These are phyloP conservation scores for Dolichoris vasculosae DNA, from an alignment of 1,140 invertebrate species.

Conservation along the genomic window DNA sequence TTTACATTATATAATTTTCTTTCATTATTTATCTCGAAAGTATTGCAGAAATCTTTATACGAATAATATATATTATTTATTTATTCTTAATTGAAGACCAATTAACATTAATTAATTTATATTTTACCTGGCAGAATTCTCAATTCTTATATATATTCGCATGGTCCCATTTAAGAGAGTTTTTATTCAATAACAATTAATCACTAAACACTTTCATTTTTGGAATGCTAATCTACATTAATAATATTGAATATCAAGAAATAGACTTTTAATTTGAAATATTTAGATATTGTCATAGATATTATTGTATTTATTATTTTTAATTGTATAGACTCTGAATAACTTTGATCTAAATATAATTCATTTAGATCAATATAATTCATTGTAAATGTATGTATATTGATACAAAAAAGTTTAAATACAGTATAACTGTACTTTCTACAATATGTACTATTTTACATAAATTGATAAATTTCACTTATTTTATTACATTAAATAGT, in stretches of 20 bases:
- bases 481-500: too few species aligned
- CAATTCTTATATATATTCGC: not conserved
- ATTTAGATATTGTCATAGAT: slow-evolving; percentile 9
- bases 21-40: not conserved
- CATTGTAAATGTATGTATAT: not conserved
- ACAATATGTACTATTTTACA: not conserved
- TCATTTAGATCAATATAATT: not conserved
- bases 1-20: slow-evolving; percentile 1
- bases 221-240: slow-evolving; percentile 19
- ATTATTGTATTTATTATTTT: not conserved
- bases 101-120: not conserved
- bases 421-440: not conserved
- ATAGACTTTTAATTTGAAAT: not conserved
- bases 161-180: slow-evolving; percentile 33
- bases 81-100: not conserved
- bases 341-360: not conserved
- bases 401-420: too few species aligned
- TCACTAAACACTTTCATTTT: slow-evolving; percentile 2
- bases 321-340: not conserved
- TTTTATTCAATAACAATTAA: not conserved
- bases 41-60: not conserved
- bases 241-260: not conserved
- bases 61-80: not conserved
- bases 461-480: too few species aligned
- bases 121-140: slow-evolving; percentile 2